Conservation (phyloP, 2,113 vertebrate genomes). For the Stigmatopora argus region DNA sequence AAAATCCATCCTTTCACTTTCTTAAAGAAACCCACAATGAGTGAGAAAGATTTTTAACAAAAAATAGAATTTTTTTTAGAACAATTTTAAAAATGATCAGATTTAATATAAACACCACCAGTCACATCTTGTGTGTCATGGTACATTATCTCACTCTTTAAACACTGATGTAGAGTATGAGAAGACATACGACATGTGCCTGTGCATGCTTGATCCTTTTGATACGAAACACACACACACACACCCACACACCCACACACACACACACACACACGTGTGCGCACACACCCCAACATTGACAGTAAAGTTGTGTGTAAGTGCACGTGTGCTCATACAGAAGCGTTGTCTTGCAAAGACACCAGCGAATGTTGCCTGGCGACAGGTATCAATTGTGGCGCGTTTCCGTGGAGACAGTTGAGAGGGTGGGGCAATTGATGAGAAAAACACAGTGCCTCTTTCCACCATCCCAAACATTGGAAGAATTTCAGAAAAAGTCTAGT, state of each 20-base stretch:
- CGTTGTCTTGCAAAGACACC: conserved; percentile 62
- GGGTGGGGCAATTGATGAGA: conserved; percentile 62
- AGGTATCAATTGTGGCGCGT: conserved; percentile 70
- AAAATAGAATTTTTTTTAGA: no score
- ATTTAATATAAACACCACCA: no score
- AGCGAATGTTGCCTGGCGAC: conserved; percentile 71
- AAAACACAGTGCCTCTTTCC: conserved; percentile 57
- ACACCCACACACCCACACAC: not conserved
- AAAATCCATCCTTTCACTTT: no score
- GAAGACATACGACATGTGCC: conserved; percentile 6
- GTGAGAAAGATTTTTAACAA: no score
- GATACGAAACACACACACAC: not conserved
- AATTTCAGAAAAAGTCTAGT: not conserved
- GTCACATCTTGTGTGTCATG: not conserved
- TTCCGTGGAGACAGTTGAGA: conserved; percentile 57
- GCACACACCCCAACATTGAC: not conserved
- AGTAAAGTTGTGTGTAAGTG: not conserved
- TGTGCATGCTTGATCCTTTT: not conserved
- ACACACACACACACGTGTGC: not conserved
- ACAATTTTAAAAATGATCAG: no score
- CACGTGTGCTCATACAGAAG: conserved; percentile 23
- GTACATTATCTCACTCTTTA: not conserved
- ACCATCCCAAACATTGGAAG: conserved; percentile 5
- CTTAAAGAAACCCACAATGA: no score
- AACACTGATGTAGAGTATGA: conserved; percentile 13